Evolutionary conservation across 2,797 vertebrate species (phyloP).

Genomic region (Hydrophis major): DNA sequence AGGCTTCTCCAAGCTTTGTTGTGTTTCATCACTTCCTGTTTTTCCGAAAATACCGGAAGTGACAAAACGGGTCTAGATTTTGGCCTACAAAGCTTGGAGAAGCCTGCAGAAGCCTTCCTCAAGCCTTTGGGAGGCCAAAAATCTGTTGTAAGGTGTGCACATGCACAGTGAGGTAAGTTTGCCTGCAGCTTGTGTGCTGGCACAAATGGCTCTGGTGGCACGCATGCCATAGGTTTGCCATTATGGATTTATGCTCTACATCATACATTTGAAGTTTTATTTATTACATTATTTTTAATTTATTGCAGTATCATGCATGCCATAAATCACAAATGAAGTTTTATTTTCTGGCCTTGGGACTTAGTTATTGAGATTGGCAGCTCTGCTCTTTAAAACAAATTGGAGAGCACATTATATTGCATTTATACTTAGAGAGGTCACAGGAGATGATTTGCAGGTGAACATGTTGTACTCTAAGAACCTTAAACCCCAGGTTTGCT

Average conservation of each 20-base stretch:
- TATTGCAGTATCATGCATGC: background rate
- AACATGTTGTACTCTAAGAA: constrained; percentile 40
- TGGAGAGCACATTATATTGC: constrained; percentile 18
- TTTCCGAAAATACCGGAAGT: too few relatives aligned
- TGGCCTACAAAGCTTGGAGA: too few relatives aligned
- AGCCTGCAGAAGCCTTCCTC: too few relatives aligned
- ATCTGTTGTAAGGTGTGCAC: too few relatives aligned
- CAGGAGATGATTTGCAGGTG: constrained; percentile 24
- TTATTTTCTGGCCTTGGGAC: background rate
- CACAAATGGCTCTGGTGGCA: too few relatives aligned
- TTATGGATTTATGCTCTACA: background rate
- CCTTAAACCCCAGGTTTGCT: constrained; percentile 44
- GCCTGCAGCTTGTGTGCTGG: too few relatives aligned
- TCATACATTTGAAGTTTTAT: background rate
- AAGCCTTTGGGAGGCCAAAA: too few relatives aligned
- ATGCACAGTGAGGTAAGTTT: too few relatives aligned
- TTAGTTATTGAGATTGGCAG: background rate
- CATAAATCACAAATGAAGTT: background rate
- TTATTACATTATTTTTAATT: background rate
- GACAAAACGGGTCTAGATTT: too few relatives aligned
- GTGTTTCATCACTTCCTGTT: too few relatives aligned
- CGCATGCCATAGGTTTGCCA: too few relatives aligned
- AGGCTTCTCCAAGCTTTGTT: too few relatives aligned
- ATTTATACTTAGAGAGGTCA: constrained; percentile 34
- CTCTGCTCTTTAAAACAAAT: constrained; percentile 34